Base-by-base conservation (phyloP, 2,888 invertebrate genomes). In the Sthenelais limicola region DNA sequence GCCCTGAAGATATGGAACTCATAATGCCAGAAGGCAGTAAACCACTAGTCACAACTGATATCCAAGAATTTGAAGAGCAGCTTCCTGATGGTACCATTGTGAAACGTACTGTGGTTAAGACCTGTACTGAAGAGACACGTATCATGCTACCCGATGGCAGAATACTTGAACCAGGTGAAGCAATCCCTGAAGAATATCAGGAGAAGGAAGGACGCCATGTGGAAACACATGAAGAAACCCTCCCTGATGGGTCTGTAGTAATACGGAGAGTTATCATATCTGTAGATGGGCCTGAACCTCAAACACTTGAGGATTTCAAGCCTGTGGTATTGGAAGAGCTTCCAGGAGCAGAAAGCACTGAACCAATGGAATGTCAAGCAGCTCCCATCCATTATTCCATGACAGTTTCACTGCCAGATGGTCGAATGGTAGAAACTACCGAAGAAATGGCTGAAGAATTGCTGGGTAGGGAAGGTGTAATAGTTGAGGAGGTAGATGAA, bases 131-230 rank as follows among this genome's bases (percentile, higher is more conserved):
- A 35, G 56, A 58, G 73, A 77, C 80, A 33, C n/a, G n/a, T n/a
- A n/a, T n/a, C n/a, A n/a, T n/a, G 74, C 62, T 38, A 52, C 38
- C 81, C 4, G 84, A 84, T 80, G 84, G 84, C 5, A 80, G 82
- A 1, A n/a, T n/a, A n/a, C n/a, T n/a, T n/a, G 56, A 35, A 18
- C 35, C n/a, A 15, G 56, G 18, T 38, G 35, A 38, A 24, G 38
- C 18, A 4, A 38, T 38, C 3, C 62, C 62, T 9, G 38, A 38
- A 21, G 32, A n/a, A 5, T 12, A 56, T 3, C 24, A n/a, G 15
- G 62, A 62, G 35, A 43, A 38, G 1, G 38, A 62, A 62, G 62
- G 24, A 5, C 51, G 24, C 7, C 12, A 51, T 7, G 51, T 51
- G 9, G 12, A 51, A 24, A 24, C 28, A n/a, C 9, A 33, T 71